Evolutionary conservation across 1,140 invertebrate genomes (phyloP).

Genomic region (Tetranychus cinnabarinus): DNA sequence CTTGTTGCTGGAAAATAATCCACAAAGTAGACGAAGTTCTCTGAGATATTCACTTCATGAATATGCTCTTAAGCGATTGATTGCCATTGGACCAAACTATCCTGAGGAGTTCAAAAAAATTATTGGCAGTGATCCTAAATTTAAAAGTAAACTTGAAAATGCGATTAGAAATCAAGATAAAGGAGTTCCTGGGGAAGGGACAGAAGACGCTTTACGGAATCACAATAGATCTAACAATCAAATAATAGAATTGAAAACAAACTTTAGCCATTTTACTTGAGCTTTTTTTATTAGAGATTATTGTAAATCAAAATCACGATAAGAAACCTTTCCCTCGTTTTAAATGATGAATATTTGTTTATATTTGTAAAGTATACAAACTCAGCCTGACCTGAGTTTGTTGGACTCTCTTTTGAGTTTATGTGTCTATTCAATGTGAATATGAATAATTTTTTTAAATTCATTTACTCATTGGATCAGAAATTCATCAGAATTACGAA

Average conservation of each 20-base stretch:
- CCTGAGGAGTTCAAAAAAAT: conserved; percentile 72
- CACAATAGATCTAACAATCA: conserved; percentile 13
- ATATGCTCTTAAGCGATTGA: conserved; percentile 58
- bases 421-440: too few relatives aligned
- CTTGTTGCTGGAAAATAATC: conserved; percentile 37
- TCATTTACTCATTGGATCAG: too few relatives aligned
- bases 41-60: conserved; percentile 49
- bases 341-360: too few relatives aligned
- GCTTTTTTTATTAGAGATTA: too few relatives aligned
- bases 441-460: too few relatives aligned
- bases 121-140: conserved; percentile 51
- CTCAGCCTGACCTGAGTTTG: too few relatives aligned
- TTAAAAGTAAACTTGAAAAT: conserved; percentile 54
- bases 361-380: too few relatives aligned
- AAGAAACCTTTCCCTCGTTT: too few relatives aligned
- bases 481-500: too few relatives aligned
- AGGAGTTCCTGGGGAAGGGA: conserved; percentile 21
- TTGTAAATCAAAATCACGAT: too few relatives aligned
- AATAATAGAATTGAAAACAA: conserved; percentile 39
- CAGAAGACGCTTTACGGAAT: conserved; percentile 21
- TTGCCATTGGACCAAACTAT: conserved; percentile 69
- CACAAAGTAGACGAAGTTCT: conserved; percentile 28
- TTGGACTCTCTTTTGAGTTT: too few relatives aligned
- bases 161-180: conserved; percentile 34
- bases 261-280: conserved; percentile 57